Percentiles rank a stretch among this genome's conserved stretches.
Evolutionary conservation across 2,113 vertebrate species (phyloP).

Genomic region (Chiloscyllium plagiosum): DNA sequence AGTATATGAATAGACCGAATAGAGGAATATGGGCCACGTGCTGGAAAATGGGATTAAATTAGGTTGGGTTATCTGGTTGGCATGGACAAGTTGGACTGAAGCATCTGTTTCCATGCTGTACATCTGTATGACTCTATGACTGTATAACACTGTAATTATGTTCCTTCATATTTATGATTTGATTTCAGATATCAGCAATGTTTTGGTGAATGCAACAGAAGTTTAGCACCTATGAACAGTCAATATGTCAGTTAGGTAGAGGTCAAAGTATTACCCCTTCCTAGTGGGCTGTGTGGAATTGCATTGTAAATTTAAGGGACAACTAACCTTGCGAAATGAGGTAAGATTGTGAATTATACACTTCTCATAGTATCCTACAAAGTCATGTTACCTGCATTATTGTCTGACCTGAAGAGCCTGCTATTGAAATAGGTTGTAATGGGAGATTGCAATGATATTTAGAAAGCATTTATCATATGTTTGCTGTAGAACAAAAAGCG

Average conservation of each 20-base stretch:
- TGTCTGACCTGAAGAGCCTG: not conserved
- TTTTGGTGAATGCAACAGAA: not conserved
- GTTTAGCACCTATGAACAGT: not conserved
- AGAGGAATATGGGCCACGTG: no score
- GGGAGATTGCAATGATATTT: not conserved
- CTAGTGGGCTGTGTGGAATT: not conserved
- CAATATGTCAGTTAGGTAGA: not conserved
- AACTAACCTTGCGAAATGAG: not conserved
- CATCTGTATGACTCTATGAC: no score
- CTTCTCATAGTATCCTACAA: not conserved
- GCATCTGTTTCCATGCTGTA: no score
- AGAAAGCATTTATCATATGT: not conserved
- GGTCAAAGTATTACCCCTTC: not conserved
- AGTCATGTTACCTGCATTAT: not conserved
- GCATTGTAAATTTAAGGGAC: not conserved
- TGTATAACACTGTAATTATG: not conserved
- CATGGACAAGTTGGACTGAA: no score
- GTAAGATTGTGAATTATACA: not conserved
- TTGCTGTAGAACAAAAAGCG: not conserved
- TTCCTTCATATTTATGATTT: not conserved
- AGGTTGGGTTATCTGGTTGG: no score
- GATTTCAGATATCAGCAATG: not conserved
- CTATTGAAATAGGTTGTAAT: not conserved
- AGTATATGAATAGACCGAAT: no score
- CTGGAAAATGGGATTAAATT: no score